phyloP scores from a whole-genome alignment of 2,113 vertebrate genomes.

The Dolichotis patagonum region DNA sequence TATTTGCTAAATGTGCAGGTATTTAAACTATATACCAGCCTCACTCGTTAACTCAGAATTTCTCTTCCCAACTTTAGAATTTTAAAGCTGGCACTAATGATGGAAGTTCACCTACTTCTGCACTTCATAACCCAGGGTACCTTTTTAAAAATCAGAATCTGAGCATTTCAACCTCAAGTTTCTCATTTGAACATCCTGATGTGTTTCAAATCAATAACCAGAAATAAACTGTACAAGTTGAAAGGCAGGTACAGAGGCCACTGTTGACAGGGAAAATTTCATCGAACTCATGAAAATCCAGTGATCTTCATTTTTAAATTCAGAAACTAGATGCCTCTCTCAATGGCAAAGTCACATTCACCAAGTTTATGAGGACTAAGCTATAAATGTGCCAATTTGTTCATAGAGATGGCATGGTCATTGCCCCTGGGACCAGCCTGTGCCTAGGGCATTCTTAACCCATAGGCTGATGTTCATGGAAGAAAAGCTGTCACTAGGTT shows the following conservation, averaged over 20 bases:
- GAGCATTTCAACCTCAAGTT: neutral
- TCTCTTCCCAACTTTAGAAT: neutral
- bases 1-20: neutral
- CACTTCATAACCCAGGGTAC: neutral
- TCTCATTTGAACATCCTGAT: neutral
- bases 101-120: neutral
- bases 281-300: neutral
- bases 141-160: neutral
- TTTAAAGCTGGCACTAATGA: neutral
- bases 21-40: neutral
- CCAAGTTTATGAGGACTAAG: neutral
- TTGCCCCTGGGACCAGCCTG: neutral
- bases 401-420: neutral
- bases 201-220: neutral
- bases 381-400: neutral
- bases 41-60: neutral
- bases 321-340: constrained; percentile 27
- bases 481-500: neutral
- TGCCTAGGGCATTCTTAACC: neutral
- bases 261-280: neutral
- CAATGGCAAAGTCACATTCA: constrained; percentile 33
- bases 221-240: neutral
- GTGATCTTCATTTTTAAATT: constrained; percentile 24
- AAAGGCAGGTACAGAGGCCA: neutral
- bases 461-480: neutral